Evolutionary conservation across 2,888 invertebrate genomes (phyloP).

Genomic region (Hoplodrina blanda): DNA sequence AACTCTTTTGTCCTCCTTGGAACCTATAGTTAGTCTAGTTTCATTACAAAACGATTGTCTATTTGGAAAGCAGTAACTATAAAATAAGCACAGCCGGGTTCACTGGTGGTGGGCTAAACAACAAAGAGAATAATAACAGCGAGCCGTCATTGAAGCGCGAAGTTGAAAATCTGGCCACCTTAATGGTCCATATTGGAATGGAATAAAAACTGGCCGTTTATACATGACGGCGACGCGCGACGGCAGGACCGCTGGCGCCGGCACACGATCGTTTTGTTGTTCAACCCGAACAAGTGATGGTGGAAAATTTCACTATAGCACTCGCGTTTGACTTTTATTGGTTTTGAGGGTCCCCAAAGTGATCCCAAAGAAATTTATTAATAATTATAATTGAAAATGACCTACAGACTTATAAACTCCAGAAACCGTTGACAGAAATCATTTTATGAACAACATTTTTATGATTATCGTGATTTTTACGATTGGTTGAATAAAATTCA

Average conservation of each 20-base stretch:
- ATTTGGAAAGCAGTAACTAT: slow-evolving; percentile 52
- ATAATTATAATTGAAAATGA: slow-evolving; percentile 70
- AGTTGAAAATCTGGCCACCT: slow-evolving; percentile 79
- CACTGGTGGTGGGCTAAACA: slow-evolving; percentile 23
- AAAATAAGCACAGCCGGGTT: slow-evolving; percentile 47
- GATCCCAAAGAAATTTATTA: slow-evolving; percentile 68
- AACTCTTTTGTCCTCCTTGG: slow-evolving; percentile 63
- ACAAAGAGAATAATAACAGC: slow-evolving; percentile 65
- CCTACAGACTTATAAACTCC: slow-evolving; percentile 61
- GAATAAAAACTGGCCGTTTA: slow-evolving; percentile 84
- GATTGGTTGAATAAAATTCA: slow-evolving; percentile 52
- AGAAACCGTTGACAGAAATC: slow-evolving; percentile 67
- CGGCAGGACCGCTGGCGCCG: slow-evolving; percentile 85
- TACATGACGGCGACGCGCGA: slow-evolving; percentile 69
- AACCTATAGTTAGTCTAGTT: slow-evolving; percentile 53
- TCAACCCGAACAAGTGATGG: slow-evolving; percentile 71
- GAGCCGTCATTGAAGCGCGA: slow-evolving; percentile 68
- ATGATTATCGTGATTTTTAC: slow-evolving; percentile 63
- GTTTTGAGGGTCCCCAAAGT: slow-evolving; percentile 66
- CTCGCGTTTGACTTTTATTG: slow-evolving; percentile 80
- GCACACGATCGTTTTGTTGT: slow-evolving; percentile 74
- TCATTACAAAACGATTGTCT: slow-evolving; percentile 60
- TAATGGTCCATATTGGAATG: slow-evolving; percentile 81
- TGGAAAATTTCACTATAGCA: slow-evolving; percentile 82
- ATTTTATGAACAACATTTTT: slow-evolving; percentile 64